Evolutionary conservation across 1,140 invertebrate species (phyloP), one percentile per base, ranked within the genome.

Genomic region (Elysia chlorotica): DNA sequence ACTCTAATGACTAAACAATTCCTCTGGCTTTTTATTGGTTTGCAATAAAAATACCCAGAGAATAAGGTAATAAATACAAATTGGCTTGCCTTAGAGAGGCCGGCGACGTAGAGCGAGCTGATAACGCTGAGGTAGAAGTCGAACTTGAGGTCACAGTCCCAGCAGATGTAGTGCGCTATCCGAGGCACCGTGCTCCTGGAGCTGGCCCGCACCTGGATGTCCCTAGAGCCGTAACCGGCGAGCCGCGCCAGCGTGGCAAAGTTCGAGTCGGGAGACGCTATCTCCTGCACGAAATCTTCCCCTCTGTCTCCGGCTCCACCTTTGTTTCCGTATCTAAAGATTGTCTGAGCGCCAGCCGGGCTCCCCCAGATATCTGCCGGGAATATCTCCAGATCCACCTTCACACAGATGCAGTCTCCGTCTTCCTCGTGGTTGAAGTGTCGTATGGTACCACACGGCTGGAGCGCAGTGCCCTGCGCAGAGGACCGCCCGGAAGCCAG

Each of bases 131-230:
- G 54, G 35, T 74, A 78, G 23, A 72, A 53, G 65, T 35, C 66
- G 53, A 78, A 78, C 19, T 61, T 56, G 57, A 78, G 25, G 25
- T 76, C 74, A 68, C 74, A 78, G 21, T 78, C 74, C 28, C 75
- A 63, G 38, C 77, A 78, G 56, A 75, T 71, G 37, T 76, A 78
- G 65, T 78, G 77, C 19, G 63, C 77, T n/a, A 78, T 78, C 30
- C 66, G 65, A 0, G 77, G 77, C 25, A 78, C 74, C 23, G 74
- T 38, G 48, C 19, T 76, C 36, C 65, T 75, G 59, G 71, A 62
- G 4, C 38, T 66, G 19, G 53, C 30, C 28, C 56, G 19, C 3
- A 68, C 30, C n/a, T n/a, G n/a, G n/a, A n/a, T n/a, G 37, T 65
- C 33, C 1, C 54, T 30, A 30, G 28, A 30, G 19, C 77, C 77